A percentile compares a stretch with the other conserved stretches of the same genome.
phyloP scores from a whole-genome alignment of 1,140 invertebrate genomes.

The Hycleus phaleratus region DNA sequence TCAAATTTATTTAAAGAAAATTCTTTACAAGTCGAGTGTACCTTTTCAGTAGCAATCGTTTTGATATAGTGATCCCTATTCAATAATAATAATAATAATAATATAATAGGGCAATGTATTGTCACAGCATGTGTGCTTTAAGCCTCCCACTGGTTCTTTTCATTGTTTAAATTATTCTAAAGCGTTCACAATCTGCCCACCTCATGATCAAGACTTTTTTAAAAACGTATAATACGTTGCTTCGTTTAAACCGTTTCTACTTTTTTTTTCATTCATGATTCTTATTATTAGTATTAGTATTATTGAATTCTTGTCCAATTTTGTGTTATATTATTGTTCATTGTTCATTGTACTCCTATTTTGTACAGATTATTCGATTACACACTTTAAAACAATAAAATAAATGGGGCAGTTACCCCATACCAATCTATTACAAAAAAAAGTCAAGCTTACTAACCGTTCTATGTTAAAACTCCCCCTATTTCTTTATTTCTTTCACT shows the following conservation, averaged over 20 bases:
- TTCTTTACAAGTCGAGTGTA: constrained; percentile 34
- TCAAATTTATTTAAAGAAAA: constrained; percentile 1
- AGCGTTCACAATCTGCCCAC: constrained; percentile 27
- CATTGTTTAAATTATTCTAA: constrained; percentile 34
- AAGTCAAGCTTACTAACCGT: no score
- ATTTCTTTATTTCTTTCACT: no score
- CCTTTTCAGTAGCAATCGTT: constrained; percentile 38
- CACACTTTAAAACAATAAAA: constrained; percentile 20
- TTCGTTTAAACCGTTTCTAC: constrained; percentile 22
- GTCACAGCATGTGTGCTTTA: constrained; percentile 33
- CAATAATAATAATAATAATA: constrained; percentile 24
- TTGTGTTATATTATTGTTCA: constrained; percentile 31
- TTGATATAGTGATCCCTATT: constrained; percentile 36
- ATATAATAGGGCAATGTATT: constrained; percentile 32
- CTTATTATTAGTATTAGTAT: not conserved
- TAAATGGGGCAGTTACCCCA: constrained; percentile 5
- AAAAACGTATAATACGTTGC: constrained; percentile 14
- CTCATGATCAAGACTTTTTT: constrained; percentile 22
- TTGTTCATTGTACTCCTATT: constrained; percentile 25
- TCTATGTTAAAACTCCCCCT: no score
- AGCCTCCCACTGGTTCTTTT: constrained; percentile 37
- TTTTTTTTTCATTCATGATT: no score
- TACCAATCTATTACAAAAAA: no score
- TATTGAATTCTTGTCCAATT: constrained; percentile 23
- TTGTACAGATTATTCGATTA: constrained; percentile 24